A percentile compares a stretch with the other conserved stretches of the same genome.
These are phyloP conservation scores for Platynereis dumerilii DNA, from an alignment of 2,888 invertebrate species.

Conservation along the genomic window DNA sequence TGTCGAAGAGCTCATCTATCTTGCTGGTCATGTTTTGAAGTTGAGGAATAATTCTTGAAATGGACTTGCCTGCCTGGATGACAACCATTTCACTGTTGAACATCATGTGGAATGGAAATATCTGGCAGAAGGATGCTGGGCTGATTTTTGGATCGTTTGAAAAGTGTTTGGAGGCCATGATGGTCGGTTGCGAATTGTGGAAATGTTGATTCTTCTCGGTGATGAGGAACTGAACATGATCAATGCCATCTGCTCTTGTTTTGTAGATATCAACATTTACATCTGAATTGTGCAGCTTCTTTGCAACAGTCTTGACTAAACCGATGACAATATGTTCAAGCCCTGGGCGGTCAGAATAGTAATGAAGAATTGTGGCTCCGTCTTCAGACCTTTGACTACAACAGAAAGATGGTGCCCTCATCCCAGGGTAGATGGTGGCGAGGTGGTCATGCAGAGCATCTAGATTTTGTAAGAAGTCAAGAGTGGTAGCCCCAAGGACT, in stretches of 20 bases:
- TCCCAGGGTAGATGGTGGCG: constrained; percentile 88
- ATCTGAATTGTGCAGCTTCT: constrained; percentile 89
- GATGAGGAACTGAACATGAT: constrained; percentile 92
- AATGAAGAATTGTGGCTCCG: constrained; percentile 88
- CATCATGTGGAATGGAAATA: constrained; percentile 96
- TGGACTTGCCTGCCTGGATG: constrained; percentile 86
- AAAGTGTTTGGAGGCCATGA: constrained; percentile 11
- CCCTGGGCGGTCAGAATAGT: constrained; percentile 93
- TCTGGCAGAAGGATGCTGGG: constrained; percentile 83
- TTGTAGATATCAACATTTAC: constrained; percentile 89
- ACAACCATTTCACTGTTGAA: constrained; percentile 86
- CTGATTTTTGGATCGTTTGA: constrained; percentile 30
- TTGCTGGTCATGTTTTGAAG: constrained; percentile 64
- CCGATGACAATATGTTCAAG: constrained; percentile 96
- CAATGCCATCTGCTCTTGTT: constrained; percentile 76
- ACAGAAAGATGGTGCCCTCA: constrained; percentile 79
- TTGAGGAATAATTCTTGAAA: constrained; percentile 81
- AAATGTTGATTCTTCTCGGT: constrained; percentile 72
- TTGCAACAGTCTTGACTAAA: constrained; percentile 95
- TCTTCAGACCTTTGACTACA: constrained; percentile 89
- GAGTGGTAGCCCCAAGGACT: constrained; percentile 88
- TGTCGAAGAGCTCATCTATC: constrained; percentile 71
- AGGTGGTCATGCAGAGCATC: constrained; percentile 94
- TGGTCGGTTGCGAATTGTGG: constrained; percentile 1
- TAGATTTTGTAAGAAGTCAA: constrained; percentile 92